A percentile compares a stretch with the other conserved stretches of the same genome.
Conservation (phyloP, 2,888 invertebrate species). For the Leucoptera coffeella region DNA sequence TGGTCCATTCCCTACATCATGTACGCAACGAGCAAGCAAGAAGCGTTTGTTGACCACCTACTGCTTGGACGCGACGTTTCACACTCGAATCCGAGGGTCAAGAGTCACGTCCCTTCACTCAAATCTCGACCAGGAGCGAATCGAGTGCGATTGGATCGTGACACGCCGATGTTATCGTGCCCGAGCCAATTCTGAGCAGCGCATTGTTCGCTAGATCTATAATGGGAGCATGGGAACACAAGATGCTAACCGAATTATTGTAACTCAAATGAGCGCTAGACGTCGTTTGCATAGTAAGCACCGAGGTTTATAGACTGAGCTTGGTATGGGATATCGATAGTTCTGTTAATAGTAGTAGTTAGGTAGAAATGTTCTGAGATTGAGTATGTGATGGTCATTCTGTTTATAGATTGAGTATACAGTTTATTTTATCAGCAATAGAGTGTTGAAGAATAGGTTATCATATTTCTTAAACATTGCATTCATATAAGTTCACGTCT, state of each 20-base stretch:
- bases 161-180: slow-evolving; percentile 47
- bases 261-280: slow-evolving; percentile 29
- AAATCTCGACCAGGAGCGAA: slow-evolving; percentile 41
- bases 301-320: too few species aligned
- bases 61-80: slow-evolving; percentile 40
- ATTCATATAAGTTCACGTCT: too few species aligned
- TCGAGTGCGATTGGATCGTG: slow-evolving; percentile 45
- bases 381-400: too few species aligned
- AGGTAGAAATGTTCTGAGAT: too few species aligned
- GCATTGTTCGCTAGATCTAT: slow-evolving; percentile 28
- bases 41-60: slow-evolving; percentile 27
- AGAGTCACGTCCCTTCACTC: slow-evolving; percentile 49
- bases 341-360: too few species aligned
- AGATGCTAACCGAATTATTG: slow-evolving; percentile 33
- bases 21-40: slow-evolving; percentile 1
- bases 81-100: slow-evolving; percentile 32
- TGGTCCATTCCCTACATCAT: too few species aligned
- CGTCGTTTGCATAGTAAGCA: slow-evolving; percentile 20
- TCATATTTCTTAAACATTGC: too few species aligned
- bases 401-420: too few species aligned
- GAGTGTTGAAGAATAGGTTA: too few species aligned
- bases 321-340: too few species aligned
- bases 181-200: slow-evolving; percentile 44
- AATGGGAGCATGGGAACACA: slow-evolving; percentile 48
- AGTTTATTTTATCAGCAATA: too few species aligned